Conservation (phyloP, 1,140 invertebrate species). For the Aphidius ervi region DNA sequence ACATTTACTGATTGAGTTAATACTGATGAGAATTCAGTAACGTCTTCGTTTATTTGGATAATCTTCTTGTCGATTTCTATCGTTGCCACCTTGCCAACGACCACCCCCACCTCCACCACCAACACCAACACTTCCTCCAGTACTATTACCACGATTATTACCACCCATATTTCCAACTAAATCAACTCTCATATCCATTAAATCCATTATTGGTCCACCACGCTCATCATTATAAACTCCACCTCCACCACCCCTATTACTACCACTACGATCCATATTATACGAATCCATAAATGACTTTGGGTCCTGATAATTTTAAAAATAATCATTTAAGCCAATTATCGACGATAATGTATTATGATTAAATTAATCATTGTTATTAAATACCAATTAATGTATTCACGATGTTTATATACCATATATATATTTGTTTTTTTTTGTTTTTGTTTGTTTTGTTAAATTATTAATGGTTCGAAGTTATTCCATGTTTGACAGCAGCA, state of each 20-base stretch:
- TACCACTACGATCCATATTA: constrained; percentile 48
- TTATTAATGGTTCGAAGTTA: constrained; percentile 42
- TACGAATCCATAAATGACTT: constrained; percentile 54
- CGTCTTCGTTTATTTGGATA: constrained; percentile 54
- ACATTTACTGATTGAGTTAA: constrained; percentile 3
- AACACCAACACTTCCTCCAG: constrained; percentile 29
- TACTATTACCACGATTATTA: constrained; percentile 24
- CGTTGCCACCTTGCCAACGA: constrained; percentile 33
- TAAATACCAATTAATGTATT: constrained; percentile 1
- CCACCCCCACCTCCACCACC: constrained; percentile 33
- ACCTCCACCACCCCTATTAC: constrained; percentile 40
- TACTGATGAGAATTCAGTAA: constrained; percentile 35
- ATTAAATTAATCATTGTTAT: constrained; percentile 14
- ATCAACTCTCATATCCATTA: constrained; percentile 54
- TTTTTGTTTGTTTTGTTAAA: constrained; percentile 24
- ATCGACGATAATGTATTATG: too few species aligned
- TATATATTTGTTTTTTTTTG: background rate
- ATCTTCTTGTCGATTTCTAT: constrained; percentile 50
- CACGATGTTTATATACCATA: background rate
- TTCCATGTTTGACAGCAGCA: constrained; percentile 53
- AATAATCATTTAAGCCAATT: constrained; percentile 1
- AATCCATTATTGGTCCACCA: constrained; percentile 51
- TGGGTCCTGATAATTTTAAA: constrained; percentile 41
- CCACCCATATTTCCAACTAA: constrained; percentile 41
- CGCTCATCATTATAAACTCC: constrained; percentile 52